Evolutionary conservation across 2,888 invertebrate genomes (phyloP).

Genomic region (Parthenolecanium corni): DNA sequence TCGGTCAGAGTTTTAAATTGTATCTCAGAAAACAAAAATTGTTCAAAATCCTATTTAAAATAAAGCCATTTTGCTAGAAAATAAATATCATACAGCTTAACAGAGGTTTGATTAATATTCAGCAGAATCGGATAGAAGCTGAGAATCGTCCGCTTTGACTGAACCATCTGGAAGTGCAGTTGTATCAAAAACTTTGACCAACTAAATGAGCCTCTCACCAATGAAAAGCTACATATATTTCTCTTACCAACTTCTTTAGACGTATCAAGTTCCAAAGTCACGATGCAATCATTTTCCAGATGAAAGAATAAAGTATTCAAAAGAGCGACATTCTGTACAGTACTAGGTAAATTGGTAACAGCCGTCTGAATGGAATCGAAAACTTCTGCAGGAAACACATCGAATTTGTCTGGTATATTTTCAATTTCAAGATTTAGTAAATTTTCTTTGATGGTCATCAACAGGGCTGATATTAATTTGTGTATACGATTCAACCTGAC

Average conservation of each 20-base stretch:
- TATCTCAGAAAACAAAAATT: no score
- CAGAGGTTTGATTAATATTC: no score
- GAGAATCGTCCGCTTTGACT: no score
- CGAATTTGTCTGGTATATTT: conserved; percentile 3
- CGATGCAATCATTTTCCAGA: conserved; percentile 20
- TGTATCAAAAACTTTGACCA: no score
- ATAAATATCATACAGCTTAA: no score
- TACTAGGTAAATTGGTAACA: conserved; percentile 16
- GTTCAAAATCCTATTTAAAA: no score
- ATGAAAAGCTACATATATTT: no score
- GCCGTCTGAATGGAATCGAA: conserved; percentile 6
- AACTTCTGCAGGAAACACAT: neutral
- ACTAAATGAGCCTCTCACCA: no score
- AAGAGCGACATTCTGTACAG: conserved; percentile 7
- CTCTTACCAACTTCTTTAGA: conserved; percentile 2
- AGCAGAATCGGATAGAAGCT: no score
- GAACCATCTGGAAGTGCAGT: no score
- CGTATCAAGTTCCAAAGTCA: neutral
- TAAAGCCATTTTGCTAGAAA: no score
- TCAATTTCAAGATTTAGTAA: neutral
- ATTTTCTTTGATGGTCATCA: conserved; percentile 15
- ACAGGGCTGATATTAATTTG: conserved; percentile 12
- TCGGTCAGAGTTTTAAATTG: no score
- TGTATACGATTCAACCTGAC: conserved; percentile 15
- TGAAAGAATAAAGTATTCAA: conserved; percentile 17